Evolutionary conservation across 1,140 invertebrate genomes (phyloP), one percentile per base, ranked within the genome.

Genomic region (Drosophila athabasca): DNA sequence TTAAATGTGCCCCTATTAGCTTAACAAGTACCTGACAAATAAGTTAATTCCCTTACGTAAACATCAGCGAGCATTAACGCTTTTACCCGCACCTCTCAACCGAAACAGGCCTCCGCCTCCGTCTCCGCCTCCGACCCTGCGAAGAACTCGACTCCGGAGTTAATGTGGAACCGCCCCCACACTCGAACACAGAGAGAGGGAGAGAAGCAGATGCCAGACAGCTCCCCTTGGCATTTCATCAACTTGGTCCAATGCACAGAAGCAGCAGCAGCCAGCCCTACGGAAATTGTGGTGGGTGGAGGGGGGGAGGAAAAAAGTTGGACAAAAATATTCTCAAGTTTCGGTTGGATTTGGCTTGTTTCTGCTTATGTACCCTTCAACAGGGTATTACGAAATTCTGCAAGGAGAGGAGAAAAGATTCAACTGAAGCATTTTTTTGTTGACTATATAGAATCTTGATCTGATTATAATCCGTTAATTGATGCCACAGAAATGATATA

Each of bases 11-110:
- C 64, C 76, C 83, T 88, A 88, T 88, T 88, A 88, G 76, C 83
- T 88, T 88, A 83, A 88, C 83, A 87, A 87, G 83, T 87, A 87
- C 83, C 83, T 87, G 83, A 87, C 83, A 87, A 87, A 88, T 87
- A 87, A 87, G 83, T 88, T 87, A 87, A 87, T 88, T 79, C 83
- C 73, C 79, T 54, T 69, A 80, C 83, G 82, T 79, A 82, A 87
- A 88, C 83, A 87, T 69, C 83, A 76, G 80, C 75, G 67, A 69
- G 70, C 83, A 88, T 87, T 88, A 88, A 88, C 75, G 67, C 83
- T 74, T 67, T 67, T 57, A 58, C 54, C 46, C 49, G 45, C 54
- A 35, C 22, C 45, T 26, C 35, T 31, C 8, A 51, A 39, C 29
- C 45, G 9, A 55, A 49, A 17, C 44, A 26, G 24, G 5, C 24